phyloP scores from a whole-genome alignment of 2,113 vertebrate species.

The Siniperca chuatsi region DNA sequence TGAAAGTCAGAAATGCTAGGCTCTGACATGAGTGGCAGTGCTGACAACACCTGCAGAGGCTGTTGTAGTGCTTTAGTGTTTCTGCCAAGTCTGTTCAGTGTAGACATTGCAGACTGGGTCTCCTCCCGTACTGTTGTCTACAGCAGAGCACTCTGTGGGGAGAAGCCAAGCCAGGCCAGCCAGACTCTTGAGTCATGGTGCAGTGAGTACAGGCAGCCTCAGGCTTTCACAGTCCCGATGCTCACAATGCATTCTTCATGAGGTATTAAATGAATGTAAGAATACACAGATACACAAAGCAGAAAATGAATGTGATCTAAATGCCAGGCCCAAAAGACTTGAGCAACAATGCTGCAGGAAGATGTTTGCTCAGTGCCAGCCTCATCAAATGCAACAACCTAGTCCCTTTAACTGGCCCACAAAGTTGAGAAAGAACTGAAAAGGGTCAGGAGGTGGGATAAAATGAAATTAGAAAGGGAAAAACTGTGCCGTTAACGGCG shows the following conservation, averaged over 20 bases:
- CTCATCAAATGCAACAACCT: conserved; percentile 82
- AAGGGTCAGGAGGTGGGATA: conserved; percentile 78
- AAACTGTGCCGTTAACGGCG: conserved; percentile 68
- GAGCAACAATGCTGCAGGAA: conserved; percentile 67
- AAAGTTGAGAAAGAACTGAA: conserved; percentile 73
- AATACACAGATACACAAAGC: conserved; percentile 73
- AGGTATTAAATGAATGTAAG: conserved; percentile 82
- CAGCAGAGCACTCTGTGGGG: conserved; percentile 59
- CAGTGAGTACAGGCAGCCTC: conserved; percentile 65
- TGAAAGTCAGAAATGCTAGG: conserved; percentile 33
- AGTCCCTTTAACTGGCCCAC: conserved; percentile 60
- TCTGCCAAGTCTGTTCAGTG: conserved; percentile 55
- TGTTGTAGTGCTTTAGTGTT: conserved; percentile 51
- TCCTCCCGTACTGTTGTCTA: conserved; percentile 54
- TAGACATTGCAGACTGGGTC: conserved; percentile 48
- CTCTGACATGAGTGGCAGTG: conserved; percentile 49
- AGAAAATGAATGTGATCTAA: conserved; percentile 79
- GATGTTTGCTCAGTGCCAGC: conserved; percentile 80
- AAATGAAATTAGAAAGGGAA: conserved; percentile 79
- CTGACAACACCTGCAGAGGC: conserved; percentile 58
- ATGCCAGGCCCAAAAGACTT: conserved; percentile 70
- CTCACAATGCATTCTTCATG: conserved; percentile 79
- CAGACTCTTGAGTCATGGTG: conserved; percentile 68
- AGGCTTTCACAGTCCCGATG: conserved; percentile 61
- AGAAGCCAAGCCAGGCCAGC: conserved; percentile 61